Base-by-base conservation (phyloP, 1,140 invertebrate species). In the Homalodisca vitripennis region DNA sequence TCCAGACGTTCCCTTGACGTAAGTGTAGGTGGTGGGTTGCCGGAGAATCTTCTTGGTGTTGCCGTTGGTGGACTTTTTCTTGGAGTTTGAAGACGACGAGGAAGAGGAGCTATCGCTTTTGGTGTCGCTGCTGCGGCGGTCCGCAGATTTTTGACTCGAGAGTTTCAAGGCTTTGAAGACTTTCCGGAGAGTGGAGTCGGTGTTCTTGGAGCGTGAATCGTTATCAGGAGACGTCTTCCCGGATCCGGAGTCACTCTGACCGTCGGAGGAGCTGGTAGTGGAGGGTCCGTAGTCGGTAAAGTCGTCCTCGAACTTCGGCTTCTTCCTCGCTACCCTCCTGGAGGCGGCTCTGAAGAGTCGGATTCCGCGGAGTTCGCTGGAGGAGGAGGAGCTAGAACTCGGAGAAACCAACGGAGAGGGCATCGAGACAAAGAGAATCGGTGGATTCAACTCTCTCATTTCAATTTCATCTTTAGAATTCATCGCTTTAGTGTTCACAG, bases 1-100 rank as follows among this genome's bases (percentile, higher is more conserved):
- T 1, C 91, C 91, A 1, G 90, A 92, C 57, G 91, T 82, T 47
- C 91, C 91, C 69, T 86, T 85, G 0, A 92, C 85, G 76, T 92
- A 92, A 1, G 87, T 91, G 77, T 92, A 92, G 0, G 88, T 85
- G 0, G 91, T 86, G 0, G 90, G 90, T 26, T 88, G 84, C 26
- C 91, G 80, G 1, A 92, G 80, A 41, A 92, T 92, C 48, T 85
- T 82, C 73, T 88, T 88, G n/a, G 60, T n/a, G 3, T 46, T 26
- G 22, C 2, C 3, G 0, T 32, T 46, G 6, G 53, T 17, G 31
- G 55, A 34, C 3, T 27, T 41, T 27, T 55, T 64, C 64, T 55
- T 70, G 13, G 27, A 46, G 27, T 34, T 63, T 13, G 31, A 62
- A 10, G 70, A 17, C 30, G 68, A 67, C n/a, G 57, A 34, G 3